Base-by-base conservation (phyloP, 2,113 vertebrate species). In the Chamaetylas fuelleborni region DNA sequence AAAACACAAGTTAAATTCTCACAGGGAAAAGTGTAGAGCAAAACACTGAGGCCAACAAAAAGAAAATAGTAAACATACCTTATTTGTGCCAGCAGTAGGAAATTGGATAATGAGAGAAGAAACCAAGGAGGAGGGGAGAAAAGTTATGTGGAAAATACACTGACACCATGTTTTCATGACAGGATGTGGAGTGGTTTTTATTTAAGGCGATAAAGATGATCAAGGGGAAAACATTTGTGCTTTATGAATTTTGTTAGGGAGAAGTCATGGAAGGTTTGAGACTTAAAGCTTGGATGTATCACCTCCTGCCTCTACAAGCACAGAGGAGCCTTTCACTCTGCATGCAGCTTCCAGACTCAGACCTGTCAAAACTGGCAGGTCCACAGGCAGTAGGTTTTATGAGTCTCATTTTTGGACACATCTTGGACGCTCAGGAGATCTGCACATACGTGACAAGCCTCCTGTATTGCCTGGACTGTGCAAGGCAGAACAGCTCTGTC, bases 361-460 rank as follows among this genome's bases (percentile, higher is more conserved):
- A 92, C 82, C 51, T 96, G 95, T 74, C 91, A 94, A 83, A 95
- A 43, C 43, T 96, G 95, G 94, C 95, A 90, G 64, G 67, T 92
- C 80, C 71, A 86, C 71, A 86, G 82, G 86, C 90, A 51, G 62
- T 18, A 72, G 67, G 24, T 77, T 94, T 97, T 90, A 86, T 90
- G 60, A 88, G 92, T 58, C 67, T 95, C 82, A 74, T 64, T 92
- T 95, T 43, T 83, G 88, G 92, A 86, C 67, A 24, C 70, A 19
- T 47, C 67, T 28, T 62, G 58, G 47, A 58, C 0, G 0, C 56
- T 70, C 64, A 78, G 67, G 48, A 58, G 47, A 92, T 73, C 56
- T 83, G 92, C 50, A 77, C 0, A 1, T 62, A 86, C 4, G 7
- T 67, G 86, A 83, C 54, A 78, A 90, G 64, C 33, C 67, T 88